These are phyloP conservation scores for Esox masquinongy DNA, from an alignment of 2,797 vertebrate species.

Conservation along the genomic window DNA sequence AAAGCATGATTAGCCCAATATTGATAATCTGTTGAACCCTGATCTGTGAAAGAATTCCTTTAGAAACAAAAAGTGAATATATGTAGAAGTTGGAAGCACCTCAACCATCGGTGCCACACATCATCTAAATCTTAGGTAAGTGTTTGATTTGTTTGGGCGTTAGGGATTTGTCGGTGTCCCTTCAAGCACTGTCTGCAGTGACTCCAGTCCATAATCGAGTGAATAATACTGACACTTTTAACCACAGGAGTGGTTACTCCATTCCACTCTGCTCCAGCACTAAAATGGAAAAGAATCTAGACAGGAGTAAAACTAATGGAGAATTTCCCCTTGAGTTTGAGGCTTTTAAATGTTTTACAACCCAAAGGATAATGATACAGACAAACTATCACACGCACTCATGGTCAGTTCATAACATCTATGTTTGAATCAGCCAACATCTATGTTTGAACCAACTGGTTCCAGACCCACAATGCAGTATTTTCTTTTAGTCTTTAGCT, in stretches of 20 bases:
- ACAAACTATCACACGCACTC: conserved; percentile 2
- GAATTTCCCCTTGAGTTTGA: neutral
- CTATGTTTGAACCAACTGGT: neutral
- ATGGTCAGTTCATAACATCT: neutral
- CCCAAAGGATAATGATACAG: neutral
- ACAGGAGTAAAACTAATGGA: neutral
- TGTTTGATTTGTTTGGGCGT: neutral
- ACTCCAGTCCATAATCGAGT: conserved; percentile 15
- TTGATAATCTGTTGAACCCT: neutral
- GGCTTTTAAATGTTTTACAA: neutral
- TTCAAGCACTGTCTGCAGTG: neutral
- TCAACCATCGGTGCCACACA: neutral
- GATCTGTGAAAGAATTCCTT: neutral
- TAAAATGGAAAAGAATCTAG: neutral
- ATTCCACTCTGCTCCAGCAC: neutral
- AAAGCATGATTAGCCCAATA: neutral
- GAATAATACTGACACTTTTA: conserved; percentile 68
- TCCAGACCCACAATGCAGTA: neutral
- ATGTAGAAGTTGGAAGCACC: neutral
- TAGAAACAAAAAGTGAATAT: neutral
- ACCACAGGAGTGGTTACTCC: conserved; percentile 43
- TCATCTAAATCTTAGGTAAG: neutral
- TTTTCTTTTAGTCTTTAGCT: neutral
- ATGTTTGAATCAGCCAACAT: neutral
- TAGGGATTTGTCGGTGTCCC: neutral